Percentiles rank a stretch among this genome's conserved stretches.
These are phyloP conservation scores for Acromyrmex heyeri DNA, from an alignment of 1,140 invertebrate genomes.

Conservation along the genomic window DNA sequence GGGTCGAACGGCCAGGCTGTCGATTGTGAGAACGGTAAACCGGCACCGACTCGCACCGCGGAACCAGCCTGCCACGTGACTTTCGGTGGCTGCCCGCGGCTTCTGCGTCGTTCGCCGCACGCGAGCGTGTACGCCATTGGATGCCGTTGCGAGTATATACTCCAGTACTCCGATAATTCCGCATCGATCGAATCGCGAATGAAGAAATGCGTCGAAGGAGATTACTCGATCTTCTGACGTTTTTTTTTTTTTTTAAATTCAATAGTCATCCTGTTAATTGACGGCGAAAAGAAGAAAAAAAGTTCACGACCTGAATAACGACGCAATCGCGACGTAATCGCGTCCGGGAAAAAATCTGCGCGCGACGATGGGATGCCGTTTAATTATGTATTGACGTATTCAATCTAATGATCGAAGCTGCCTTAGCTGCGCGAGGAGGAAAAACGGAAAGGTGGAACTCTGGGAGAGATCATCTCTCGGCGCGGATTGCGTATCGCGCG, in stretches of 20 bases:
- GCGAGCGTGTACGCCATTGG: conserved; percentile 2
- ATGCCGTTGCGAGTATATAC: neutral
- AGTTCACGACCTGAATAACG: conserved; percentile 6
- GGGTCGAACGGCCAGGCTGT: conserved; percentile 20
- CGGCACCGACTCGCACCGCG: conserved; percentile 33
- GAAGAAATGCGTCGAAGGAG: no score
- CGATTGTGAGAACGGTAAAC: conserved; percentile 63
- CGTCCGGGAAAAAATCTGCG: neutral
- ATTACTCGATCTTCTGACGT: neutral
- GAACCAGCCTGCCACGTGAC: conserved; percentile 67
- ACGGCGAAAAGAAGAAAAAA: neutral
- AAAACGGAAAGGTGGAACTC: neutral
- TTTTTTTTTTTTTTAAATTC: neutral
- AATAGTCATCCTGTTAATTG: conserved; percentile 9
- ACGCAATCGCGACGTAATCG: neutral
- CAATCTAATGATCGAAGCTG: neutral
- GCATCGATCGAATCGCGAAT: neutral
- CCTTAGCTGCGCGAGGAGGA: neutral
- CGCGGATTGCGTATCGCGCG: conserved; percentile 30
- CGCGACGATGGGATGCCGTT: conserved; percentile 15
- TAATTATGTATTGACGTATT: conserved; percentile 46
- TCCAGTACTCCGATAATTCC: neutral
- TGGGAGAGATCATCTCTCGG: neutral
- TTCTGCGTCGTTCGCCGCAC: conserved; percentile 47
- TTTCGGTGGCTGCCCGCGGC: conserved; percentile 9